These are phyloP conservation scores for Omphaloscelis lunosa DNA, from an alignment of 2,888 invertebrate genomes.

Conservation along the genomic window DNA sequence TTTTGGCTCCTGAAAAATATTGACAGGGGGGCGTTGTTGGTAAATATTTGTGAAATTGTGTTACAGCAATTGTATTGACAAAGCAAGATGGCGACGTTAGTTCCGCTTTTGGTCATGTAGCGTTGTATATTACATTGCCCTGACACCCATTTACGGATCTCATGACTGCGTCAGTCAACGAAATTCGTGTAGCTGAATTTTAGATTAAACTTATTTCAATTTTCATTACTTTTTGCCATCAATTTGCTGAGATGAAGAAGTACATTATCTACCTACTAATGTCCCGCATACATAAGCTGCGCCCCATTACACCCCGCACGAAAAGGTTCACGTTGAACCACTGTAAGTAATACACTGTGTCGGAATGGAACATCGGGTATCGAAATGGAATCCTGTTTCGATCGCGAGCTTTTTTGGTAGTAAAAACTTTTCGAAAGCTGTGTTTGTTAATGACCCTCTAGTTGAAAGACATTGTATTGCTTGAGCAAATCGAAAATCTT, in stretches of 20 bases:
- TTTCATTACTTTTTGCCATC: neutral
- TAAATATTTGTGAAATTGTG: too few relatives aligned
- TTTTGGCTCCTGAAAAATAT: neutral
- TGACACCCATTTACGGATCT: neutral
- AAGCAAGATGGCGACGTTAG: neutral
- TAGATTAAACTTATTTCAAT: too few relatives aligned
- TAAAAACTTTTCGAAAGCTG: slow-evolving; percentile 50
- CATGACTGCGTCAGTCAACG: neutral
- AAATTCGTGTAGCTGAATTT: neutral
- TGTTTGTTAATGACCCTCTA: slow-evolving; percentile 52
- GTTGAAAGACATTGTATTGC: slow-evolving; percentile 7
- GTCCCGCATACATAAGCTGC: neutral
- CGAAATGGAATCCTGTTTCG: slow-evolving; percentile 71
- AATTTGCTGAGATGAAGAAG: neutral
- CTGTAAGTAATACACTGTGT: neutral
- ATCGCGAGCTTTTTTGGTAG: slow-evolving; percentile 57
- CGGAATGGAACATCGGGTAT: slow-evolving; percentile 57
- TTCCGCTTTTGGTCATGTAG: neutral
- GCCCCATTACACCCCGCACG: neutral
- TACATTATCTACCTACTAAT: neutral
- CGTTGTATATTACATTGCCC: neutral
- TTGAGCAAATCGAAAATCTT: slow-evolving; percentile 38
- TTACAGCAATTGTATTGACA: neutral
- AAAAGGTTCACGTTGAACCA: slow-evolving; percentile 3
- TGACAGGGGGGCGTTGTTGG: neutral